Evolutionary conservation across 2,113 vertebrate genomes (phyloP).

Genomic region (Myodes glareolus): DNA sequence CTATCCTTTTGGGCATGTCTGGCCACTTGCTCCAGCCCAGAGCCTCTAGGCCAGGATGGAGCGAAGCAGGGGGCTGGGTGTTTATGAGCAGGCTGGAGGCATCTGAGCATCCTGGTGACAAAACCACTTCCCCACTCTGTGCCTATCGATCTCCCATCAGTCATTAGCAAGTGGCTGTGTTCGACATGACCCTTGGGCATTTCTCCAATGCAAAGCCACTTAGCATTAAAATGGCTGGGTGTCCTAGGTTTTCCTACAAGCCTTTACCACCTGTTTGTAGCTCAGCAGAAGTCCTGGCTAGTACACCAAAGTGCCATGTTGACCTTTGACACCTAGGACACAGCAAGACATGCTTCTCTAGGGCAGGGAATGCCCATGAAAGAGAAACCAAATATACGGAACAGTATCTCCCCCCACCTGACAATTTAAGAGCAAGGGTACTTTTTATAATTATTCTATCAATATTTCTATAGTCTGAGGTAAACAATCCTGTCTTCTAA

Average conservation of each 20-base stretch:
- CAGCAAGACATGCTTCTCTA: background rate
- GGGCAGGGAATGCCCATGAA: background rate
- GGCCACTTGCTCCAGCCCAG: too few species aligned
- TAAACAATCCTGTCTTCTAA: background rate
- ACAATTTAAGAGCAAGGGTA: background rate
- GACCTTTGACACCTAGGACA: constrained; percentile 73
- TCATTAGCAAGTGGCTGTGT: constrained; percentile 91
- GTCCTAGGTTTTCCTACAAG: constrained; percentile 79
- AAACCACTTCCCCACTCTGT: constrained; percentile 88
- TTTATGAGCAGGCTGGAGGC: constrained; percentile 84
- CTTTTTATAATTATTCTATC: background rate
- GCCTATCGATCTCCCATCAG: constrained; percentile 91
- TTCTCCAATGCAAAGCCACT: constrained; percentile 91
- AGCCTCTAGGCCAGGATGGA: constrained; percentile 67
- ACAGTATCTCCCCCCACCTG: rapidly evolving
- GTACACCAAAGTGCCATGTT: constrained; percentile 72
- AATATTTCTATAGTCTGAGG: too few species aligned
- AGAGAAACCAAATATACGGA: background rate
- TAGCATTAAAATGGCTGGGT: constrained; percentile 90
- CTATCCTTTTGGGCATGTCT: background rate
- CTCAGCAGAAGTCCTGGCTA: constrained; percentile 74
- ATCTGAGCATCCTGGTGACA: constrained; percentile 88
- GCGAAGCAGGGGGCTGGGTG: constrained; percentile 69
- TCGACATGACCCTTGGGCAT: constrained; percentile 90
- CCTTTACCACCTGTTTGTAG: constrained; percentile 79